Percentiles rank a stretch among this genome's conserved stretches.
Conservation (phyloP, 2,113 vertebrate species). For the Alces alces region DNA sequence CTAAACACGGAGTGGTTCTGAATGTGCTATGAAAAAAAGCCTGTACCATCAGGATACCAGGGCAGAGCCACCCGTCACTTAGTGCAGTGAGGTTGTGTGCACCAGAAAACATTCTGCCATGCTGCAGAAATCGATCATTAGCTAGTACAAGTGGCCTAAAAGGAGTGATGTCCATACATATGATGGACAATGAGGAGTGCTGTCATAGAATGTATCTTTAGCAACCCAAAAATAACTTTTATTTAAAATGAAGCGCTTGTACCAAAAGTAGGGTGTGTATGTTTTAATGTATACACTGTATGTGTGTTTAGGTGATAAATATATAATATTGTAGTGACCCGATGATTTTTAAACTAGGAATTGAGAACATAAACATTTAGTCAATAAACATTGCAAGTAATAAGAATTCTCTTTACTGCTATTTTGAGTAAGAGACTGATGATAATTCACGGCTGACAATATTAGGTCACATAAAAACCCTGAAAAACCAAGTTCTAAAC, state of each 20-base stretch:
- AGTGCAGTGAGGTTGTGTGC: rapidly evolving
- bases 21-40: neutral
- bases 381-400: neutral
- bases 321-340: neutral
- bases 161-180: rapidly evolving
- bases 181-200: rapidly evolving
- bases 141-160: rapidly evolving
- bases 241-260: neutral
- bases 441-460: neutral
- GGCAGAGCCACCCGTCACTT: neutral
- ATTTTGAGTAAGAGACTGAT: neutral
- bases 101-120: rapidly evolving
- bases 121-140: rapidly evolving
- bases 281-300: neutral
- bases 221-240: neutral
- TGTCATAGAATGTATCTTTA: neutral
- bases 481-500: neutral
- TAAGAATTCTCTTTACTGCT: neutral
- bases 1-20: neutral
- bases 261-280: neutral
- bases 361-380: neutral
- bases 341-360: neutral
- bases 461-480: neutral
- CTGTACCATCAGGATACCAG: rapidly evolving
- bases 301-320: neutral